Base-by-base conservation (phyloP, 1,140 invertebrate genomes). In the Hylyphantes graminicola region DNA sequence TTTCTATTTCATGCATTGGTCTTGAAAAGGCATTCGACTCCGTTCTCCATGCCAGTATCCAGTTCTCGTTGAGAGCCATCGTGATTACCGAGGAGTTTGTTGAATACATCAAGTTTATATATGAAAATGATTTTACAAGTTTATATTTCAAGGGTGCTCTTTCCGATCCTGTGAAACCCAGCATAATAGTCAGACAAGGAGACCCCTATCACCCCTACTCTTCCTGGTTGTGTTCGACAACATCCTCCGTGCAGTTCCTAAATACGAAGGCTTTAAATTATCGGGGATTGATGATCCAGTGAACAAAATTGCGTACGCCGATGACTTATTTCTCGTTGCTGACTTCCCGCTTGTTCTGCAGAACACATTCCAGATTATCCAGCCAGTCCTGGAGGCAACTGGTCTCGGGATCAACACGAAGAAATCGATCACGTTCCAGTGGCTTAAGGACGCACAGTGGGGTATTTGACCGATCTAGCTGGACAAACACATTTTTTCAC, bases 21-120 rank as follows among this genome's bases (percentile, higher is more conserved):
- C 63, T 65, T 8, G n/a, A 65, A 19, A 65, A 65, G 17, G 63
- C 63, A 8, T 65, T 65, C 19, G 63, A 65, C n/a, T n/a, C 10
- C 8, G 8, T 65, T 8, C 13, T 8, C 9, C 63, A 65, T 65
- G 8, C 10, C 7, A 19, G 13, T 7, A 65, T 65, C 19, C 19
- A 12, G 8, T 8, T 19, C 10, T 65, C 63, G 7, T 65, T 65
- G 17, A 12, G 63, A 8, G 8, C 8, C n/a, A 8, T 7, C n/a
- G 63, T 12, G 19, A 19, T 65, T 10, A 19, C 13, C 8, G 63
- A 8, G 10, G n/a, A 19, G 7, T 65, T 65, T 19, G 7, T 8
- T 17, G 8, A 65, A 10, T 65, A 65, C 17, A 8, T 65, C 8
- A 17, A 65, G 63, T 65, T 65, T 65, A 19, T 65, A n/a, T 65